These are phyloP conservation scores for Acanthaster planci DNA, from an alignment of 35 echinoderm and acorn worm species.

Conservation along the genomic window DNA sequence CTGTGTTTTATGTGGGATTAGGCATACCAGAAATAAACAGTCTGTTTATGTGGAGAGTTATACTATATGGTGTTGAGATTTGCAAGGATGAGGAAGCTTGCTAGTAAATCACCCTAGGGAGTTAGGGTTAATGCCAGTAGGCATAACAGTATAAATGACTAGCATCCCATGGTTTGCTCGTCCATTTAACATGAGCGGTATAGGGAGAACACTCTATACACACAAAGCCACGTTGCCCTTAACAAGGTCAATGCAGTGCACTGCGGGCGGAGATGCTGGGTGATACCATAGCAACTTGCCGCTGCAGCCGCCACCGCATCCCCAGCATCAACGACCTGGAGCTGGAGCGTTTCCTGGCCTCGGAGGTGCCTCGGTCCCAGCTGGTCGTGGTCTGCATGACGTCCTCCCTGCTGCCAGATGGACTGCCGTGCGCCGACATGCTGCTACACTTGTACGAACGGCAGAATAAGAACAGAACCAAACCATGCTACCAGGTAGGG, in stretches of 20 bases:
- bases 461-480: constrained; percentile 91
- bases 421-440: constrained; percentile 72
- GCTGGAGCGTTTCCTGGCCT: constrained; percentile 65
- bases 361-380: constrained; percentile 71
- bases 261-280: constrained; percentile 57
- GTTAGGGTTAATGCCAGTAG: not conserved
- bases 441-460: constrained; percentile 71
- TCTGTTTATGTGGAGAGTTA: too few relatives aligned
- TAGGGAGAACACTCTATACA: too few relatives aligned
- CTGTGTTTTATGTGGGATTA: too few relatives aligned
- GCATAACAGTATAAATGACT: not conserved
- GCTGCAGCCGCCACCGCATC: constrained; percentile 88
- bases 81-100: too few relatives aligned
- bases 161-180: too few relatives aligned
- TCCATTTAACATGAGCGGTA: too few relatives aligned
- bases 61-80: not conserved
- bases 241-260: not conserved
- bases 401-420: constrained; percentile 75
- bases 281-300: constrained; percentile 68
- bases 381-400: constrained; percentile 78
- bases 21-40: too few relatives aligned
- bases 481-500: constrained; percentile 86
- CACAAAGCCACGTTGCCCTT: too few relatives aligned
- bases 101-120: too few relatives aligned
- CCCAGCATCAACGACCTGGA: constrained; percentile 78